phyloP scores from a whole-genome alignment of 2,113 vertebrate species.

The Laticauda colubrina region DNA sequence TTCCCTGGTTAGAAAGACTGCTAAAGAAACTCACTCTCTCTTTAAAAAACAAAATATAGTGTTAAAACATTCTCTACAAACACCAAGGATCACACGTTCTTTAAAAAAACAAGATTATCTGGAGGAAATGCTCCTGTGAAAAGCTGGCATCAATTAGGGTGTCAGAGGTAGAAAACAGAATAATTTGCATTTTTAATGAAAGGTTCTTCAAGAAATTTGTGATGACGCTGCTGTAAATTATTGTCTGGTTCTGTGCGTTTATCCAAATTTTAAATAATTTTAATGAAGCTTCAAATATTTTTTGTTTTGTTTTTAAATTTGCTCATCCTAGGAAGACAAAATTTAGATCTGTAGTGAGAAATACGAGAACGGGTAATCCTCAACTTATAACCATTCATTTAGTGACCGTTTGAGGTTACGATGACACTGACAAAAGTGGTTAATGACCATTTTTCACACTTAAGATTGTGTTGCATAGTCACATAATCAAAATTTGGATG shows the following conservation, averaged over 20 bases:
- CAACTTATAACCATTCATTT: no score
- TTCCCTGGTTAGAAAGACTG: neutral
- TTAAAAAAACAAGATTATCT: neutral
- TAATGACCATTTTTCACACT: no score
- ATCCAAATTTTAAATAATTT: neutral
- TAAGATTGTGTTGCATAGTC: no score
- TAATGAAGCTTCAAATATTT: neutral
- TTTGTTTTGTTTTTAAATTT: neutral
- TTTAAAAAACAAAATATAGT: neutral
- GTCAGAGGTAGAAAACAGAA: neutral
- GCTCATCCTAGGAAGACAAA: neutral
- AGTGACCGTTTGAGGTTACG: no score
- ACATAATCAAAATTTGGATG: no score
- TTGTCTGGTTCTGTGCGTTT: neutral
- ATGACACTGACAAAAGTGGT: no score
- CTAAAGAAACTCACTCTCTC: neutral
- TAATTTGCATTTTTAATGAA: neutral
- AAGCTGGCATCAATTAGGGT: neutral
- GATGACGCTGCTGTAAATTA: neutral
- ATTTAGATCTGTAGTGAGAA: neutral
- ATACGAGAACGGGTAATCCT: neutral
- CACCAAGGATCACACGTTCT: neutral
- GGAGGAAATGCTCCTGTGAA: neutral
- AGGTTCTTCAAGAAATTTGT: neutral
- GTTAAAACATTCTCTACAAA: neutral